phyloP scores from a whole-genome alignment of 2,113 vertebrate species.

The Channa maculata region DNA sequence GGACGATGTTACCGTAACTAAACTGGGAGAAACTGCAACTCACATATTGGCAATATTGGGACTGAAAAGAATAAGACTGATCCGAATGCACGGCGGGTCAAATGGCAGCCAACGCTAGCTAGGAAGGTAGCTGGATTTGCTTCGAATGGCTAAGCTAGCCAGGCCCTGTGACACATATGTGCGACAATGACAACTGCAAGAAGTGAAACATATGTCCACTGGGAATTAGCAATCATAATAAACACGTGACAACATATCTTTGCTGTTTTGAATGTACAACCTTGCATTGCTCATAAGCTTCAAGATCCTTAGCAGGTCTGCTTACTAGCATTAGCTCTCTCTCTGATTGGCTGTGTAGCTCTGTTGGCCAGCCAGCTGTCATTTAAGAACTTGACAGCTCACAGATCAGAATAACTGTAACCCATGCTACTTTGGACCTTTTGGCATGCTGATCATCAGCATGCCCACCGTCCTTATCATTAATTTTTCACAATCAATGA shows the following conservation, averaged over 20 bases:
- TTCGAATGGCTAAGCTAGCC: slow-evolving; percentile 58
- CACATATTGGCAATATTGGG: neutral
- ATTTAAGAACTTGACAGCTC: slow-evolving; percentile 70
- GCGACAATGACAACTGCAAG: neutral
- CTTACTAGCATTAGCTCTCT: slow-evolving; percentile 56
- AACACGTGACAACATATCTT: neutral
- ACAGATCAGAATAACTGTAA: slow-evolving; percentile 24
- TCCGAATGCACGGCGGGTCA: slow-evolving; percentile 62
- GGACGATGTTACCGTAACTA: slow-evolving; percentile 20
- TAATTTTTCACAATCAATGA: neutral
- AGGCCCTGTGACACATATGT: slow-evolving; percentile 56
- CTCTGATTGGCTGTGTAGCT: slow-evolving; percentile 70
- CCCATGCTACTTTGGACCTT: slow-evolving; percentile 31
- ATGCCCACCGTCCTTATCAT: neutral
- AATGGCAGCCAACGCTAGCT: slow-evolving; percentile 54
- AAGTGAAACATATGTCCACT: neutral
- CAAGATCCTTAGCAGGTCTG: slow-evolving; percentile 60
- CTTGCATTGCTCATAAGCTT: slow-evolving; percentile 15
- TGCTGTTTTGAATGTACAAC: neutral
- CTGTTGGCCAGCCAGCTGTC: slow-evolving; percentile 63
- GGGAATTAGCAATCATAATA: neutral
- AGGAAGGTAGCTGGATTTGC: slow-evolving; percentile 69
- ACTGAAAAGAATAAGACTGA: neutral
- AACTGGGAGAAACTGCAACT: slow-evolving; percentile 22
- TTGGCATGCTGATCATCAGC: slow-evolving; percentile 24